phyloP scores from a whole-genome alignment of 1,140 invertebrate genomes.

The Euglossa dilemma region DNA sequence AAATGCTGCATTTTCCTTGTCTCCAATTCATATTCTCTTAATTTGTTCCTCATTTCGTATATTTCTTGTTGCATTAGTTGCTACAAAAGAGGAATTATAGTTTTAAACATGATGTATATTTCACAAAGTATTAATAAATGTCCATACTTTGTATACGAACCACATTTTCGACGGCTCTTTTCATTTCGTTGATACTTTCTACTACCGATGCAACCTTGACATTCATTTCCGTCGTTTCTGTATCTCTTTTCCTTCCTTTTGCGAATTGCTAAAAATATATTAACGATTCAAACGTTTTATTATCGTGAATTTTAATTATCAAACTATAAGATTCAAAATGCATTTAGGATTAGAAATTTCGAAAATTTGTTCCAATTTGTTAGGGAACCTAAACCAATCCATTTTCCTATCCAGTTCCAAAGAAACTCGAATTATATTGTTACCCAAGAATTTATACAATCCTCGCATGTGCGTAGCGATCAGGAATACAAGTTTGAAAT shows the following conservation, averaged over 20 bases:
- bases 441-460: not conserved
- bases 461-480: not conserved
- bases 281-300: not conserved
- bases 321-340: not conserved
- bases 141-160: constrained; percentile 60
- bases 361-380: not conserved
- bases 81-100: constrained; percentile 62
- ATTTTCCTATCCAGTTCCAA: not conserved
- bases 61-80: constrained; percentile 79
- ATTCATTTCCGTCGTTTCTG: constrained; percentile 73
- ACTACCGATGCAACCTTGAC: constrained; percentile 76
- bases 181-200: constrained; percentile 78
- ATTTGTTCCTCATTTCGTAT: constrained; percentile 76
- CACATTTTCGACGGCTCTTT: constrained; percentile 75
- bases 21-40: constrained; percentile 77
- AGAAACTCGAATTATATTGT: not conserved
- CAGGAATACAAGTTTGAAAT: not conserved
- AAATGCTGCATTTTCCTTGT: constrained; percentile 77
- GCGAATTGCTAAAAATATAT: constrained; percentile 73
- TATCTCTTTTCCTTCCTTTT: constrained; percentile 74
- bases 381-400: not conserved
- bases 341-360: not conserved
- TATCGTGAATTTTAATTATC: not conserved
- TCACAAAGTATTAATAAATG: not conserved
- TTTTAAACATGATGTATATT: constrained; percentile 3